Percentiles rank a stretch among this genome's conserved stretches.
These are phyloP conservation scores for Crotalus helleri DNA, from an alignment of 2,113 vertebrate genomes.

Conservation along the genomic window DNA sequence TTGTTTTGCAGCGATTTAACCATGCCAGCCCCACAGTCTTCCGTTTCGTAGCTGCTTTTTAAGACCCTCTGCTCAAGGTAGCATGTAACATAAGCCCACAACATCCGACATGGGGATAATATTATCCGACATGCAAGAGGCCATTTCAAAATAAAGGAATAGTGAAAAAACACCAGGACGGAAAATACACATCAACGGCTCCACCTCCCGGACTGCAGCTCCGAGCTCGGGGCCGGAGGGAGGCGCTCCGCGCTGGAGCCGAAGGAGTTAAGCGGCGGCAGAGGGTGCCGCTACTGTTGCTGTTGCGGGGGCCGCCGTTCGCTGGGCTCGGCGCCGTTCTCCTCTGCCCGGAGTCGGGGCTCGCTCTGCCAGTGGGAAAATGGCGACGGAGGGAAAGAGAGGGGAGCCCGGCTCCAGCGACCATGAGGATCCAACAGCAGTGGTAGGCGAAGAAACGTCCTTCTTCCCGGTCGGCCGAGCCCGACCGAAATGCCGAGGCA, in stretches of 20 bases:
- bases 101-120: background rate
- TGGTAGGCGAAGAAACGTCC: slow-evolving; percentile 55
- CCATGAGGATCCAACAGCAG: slow-evolving; percentile 54
- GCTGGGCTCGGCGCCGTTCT: slow-evolving; percentile 36
- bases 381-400: slow-evolving; percentile 73
- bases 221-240: slow-evolving; percentile 4
- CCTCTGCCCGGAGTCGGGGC: slow-evolving; percentile 59
- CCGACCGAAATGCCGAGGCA: background rate
- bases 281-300: slow-evolving; percentile 35
- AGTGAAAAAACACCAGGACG: background rate
- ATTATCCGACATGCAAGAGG: background rate
- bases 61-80: background rate
- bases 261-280: slow-evolving; percentile 58
- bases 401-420: slow-evolving; percentile 61
- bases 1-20: background rate
- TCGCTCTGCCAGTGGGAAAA: slow-evolving; percentile 67
- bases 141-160: background rate
- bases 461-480: background rate
- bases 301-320: slow-evolving; percentile 32
- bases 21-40: background rate
- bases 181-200: background rate
- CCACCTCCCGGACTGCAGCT: slow-evolving; percentile 11
- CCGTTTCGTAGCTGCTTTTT: background rate
- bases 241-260: slow-evolving; percentile 12
- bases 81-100: background rate